Conservation (phyloP, 2,113 vertebrate species). For the Leptodactylus fuscus region DNA sequence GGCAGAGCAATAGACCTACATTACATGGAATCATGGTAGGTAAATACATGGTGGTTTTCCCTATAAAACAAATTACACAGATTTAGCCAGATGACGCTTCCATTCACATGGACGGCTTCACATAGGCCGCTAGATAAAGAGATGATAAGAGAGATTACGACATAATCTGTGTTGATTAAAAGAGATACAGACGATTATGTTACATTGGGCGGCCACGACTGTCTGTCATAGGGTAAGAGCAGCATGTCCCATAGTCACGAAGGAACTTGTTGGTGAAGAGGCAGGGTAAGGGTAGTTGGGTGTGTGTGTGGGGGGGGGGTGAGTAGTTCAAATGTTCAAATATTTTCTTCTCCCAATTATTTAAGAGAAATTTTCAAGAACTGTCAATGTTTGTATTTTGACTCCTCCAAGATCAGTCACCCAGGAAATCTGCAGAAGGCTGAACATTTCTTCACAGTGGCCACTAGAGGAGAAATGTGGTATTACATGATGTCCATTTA, state of each 20-base stretch:
- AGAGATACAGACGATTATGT: slow-evolving; percentile 21
- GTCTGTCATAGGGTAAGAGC: background rate
- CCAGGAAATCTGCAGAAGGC: too few relatives aligned
- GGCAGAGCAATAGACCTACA: background rate
- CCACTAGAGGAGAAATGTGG: too few relatives aligned
- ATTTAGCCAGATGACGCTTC: background rate
- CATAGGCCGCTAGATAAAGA: slow-evolving; percentile 14
- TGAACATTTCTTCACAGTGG: too few relatives aligned
- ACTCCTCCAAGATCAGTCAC: too few relatives aligned
- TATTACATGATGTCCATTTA: too few relatives aligned
- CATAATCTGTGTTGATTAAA: slow-evolving; percentile 24
- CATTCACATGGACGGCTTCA: background rate
- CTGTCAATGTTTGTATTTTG: too few relatives aligned
- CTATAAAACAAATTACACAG: background rate
- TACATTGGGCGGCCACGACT: background rate
- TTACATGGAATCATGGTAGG: background rate
- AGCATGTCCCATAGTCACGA: background rate
- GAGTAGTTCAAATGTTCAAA: too few relatives aligned
- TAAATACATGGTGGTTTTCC: background rate
- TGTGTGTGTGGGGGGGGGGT: background rate
- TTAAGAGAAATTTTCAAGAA: too few relatives aligned
- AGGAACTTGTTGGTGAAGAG: too few relatives aligned
- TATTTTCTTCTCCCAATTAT: too few relatives aligned
- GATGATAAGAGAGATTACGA: background rate
- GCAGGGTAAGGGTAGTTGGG: too few relatives aligned